These are phyloP conservation scores for Remorina albescens DNA, from an alignment of 2,797 vertebrate species.

Conservation along the genomic window DNA sequence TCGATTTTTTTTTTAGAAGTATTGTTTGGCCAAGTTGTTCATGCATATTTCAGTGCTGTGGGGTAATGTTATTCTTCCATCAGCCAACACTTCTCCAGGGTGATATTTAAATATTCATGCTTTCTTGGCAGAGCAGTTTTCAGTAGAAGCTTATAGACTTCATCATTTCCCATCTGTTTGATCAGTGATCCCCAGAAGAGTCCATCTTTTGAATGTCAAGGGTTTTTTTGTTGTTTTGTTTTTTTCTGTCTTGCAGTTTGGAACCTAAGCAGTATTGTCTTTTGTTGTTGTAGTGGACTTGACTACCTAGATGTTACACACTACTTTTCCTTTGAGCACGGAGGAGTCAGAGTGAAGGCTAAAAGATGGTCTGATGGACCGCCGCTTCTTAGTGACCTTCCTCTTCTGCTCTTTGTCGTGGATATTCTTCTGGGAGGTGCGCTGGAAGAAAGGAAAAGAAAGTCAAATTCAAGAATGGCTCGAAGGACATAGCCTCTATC, in stretches of 20 bases:
- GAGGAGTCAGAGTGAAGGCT: slow-evolving; percentile 79
- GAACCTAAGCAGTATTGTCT: slow-evolving; percentile 23
- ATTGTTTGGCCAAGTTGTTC: slow-evolving; percentile 40
- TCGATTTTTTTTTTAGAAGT: slow-evolving; percentile 30
- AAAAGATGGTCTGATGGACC: slow-evolving; percentile 89
- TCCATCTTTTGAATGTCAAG: neutral
- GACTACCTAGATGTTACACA: slow-evolving; percentile 28
- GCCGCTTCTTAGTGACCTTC: slow-evolving; percentile 88
- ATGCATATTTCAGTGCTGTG: slow-evolving; percentile 75
- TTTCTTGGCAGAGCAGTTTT: slow-evolving; percentile 37
- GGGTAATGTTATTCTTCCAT: slow-evolving; percentile 52
- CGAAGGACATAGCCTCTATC: slow-evolving; percentile 82
- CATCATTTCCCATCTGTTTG: neutral
- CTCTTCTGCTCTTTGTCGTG: slow-evolving; percentile 83
- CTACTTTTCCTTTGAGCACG: slow-evolving; percentile 57
- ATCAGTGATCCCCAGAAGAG: neutral
- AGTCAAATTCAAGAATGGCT: slow-evolving; percentile 90
- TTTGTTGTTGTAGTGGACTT: slow-evolving; percentile 48
- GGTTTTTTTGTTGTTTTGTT: neutral
- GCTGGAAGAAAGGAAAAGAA: slow-evolving; percentile 86
- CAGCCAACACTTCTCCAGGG: slow-evolving; percentile 50
- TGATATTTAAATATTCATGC: slow-evolving; percentile 76
- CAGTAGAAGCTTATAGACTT: neutral
- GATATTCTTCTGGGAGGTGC: slow-evolving; percentile 90
- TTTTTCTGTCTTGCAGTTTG: slow-evolving; percentile 12